Percentiles rank a stretch among this genome's conserved stretches.
phyloP scores from a whole-genome alignment of 2,888 invertebrate species.

The Priocnemis perturbator region DNA sequence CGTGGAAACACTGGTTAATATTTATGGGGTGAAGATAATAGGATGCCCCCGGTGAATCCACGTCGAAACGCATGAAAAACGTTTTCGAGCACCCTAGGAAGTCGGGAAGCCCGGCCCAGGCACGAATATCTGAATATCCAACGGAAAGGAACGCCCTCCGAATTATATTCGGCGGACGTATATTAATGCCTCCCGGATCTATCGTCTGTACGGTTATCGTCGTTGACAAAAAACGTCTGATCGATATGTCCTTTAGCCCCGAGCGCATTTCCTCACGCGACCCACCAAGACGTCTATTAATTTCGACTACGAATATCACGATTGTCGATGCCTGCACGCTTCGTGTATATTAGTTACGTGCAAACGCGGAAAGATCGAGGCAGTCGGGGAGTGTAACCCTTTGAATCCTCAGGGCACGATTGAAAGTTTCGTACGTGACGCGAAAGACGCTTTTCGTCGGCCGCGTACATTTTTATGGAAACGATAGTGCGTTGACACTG shows the following conservation, averaged over 20 bases:
- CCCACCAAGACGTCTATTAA: no score
- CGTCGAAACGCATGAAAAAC: slow-evolving; percentile 39
- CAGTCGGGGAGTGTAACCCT: no score
- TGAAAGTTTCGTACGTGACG: no score
- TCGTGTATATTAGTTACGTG: no score
- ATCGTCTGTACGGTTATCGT: no score
- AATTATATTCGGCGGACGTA: slow-evolving; percentile 24
- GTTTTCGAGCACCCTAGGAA: slow-evolving; percentile 16
- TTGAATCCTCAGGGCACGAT: no score
- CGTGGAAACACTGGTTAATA: slow-evolving; percentile 35
- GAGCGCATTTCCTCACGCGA: no score
- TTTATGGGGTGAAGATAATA: slow-evolving; percentile 42
- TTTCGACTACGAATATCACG: no score
- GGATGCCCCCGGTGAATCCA: slow-evolving; percentile 31
- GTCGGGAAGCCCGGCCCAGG: slow-evolving; percentile 10
- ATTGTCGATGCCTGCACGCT: no score
- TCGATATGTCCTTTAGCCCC: no score
- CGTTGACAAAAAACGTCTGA: no score
- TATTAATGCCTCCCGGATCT: slow-evolving; percentile 11
- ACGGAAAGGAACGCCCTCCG: slow-evolving; percentile 22
- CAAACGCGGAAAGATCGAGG: no score
- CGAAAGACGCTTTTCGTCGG: not conserved
- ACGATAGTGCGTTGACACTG: slow-evolving; percentile 29
- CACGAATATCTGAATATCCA: slow-evolving; percentile 9
- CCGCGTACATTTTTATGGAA: slow-evolving; percentile 16